Base-by-base conservation (phyloP, 2,888 invertebrate genomes). In the Shargacucullia verbasci region DNA sequence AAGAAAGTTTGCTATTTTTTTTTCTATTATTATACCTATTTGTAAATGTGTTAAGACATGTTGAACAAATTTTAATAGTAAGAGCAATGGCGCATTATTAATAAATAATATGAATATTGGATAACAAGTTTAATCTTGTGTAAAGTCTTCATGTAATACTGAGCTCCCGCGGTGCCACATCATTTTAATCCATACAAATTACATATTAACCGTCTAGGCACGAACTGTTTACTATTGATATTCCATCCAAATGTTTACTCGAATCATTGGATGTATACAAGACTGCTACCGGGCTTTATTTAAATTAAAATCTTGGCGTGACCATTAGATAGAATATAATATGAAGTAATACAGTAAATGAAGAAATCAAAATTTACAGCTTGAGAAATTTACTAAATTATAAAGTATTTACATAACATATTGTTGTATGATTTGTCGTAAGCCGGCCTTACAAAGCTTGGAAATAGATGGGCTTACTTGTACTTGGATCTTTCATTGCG, bases 121-220 rank as follows among this genome's bases (percentile, higher is more conserved):
- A 58, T 52, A 29, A 57, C 27, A 25, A 59, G 38, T 63, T 50
- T 62, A 62, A 57, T 60, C 44, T 47, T 59, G 47, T 43, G 40
- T 70, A 35, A 44, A 47, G 64, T 57, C 49, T 60, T 12, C 47
- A 25, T 59, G 56, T 65, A 56, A 59, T 41, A 49, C 15, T 12
- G 39, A 43, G 25, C 56, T 50, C 65, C 69, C 55, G 70, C 64
- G 11, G 70, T 41, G 66, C 41, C 14, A 27, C 8, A 45, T 52
- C 58, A 20, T 59, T 60, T 60, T 56, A 54, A 53, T 65, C 33
- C 50, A 64, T 67, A 64, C 50, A 70, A 67, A 67, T 74, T 41
- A 59, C 14, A 34, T 40, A 64, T 52, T 47, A 57, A 31, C 52
- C 43, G 49, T 62, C 56, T n/a, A 31, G 14, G 15, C 50, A 48